A percentile compares a stretch with the other conserved stretches of the same genome.
Conservation (phyloP, 53 echinoderm and acorn worm species). For the Echinarachnius parma region DNA sequence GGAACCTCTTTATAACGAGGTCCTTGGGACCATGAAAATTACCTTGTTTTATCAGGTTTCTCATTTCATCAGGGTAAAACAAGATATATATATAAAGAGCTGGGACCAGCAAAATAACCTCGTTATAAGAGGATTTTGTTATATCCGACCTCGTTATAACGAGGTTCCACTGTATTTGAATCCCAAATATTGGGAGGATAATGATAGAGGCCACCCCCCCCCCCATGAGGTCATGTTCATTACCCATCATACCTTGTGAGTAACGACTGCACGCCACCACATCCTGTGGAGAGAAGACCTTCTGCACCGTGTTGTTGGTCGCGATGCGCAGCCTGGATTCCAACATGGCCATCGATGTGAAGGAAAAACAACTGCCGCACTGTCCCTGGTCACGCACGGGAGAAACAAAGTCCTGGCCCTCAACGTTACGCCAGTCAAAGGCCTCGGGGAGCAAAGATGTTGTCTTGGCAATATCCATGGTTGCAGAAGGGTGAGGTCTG, state of each 20-base stretch:
- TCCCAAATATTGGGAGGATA: no score
- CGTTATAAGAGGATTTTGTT: background rate
- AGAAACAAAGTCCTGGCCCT: constrained; percentile 78
- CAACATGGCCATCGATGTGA: constrained; percentile 74
- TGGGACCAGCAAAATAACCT: no score
- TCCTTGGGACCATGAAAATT: no score
- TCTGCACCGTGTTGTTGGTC: constrained; percentile 78
- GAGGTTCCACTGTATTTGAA: background rate
- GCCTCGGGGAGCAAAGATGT: constrained; percentile 58
- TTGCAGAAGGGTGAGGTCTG: constrained; percentile 61
- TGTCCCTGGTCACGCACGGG: constrained; percentile 79
- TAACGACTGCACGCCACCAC: constrained; percentile 76
- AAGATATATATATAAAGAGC: no score
- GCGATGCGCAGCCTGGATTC: constrained; percentile 78
- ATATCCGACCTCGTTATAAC: background rate
- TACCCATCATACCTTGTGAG: constrained; percentile 24
- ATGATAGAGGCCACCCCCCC: background rate
- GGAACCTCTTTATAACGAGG: no score
- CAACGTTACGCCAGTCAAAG: constrained; percentile 87
- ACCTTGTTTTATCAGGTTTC: no score
- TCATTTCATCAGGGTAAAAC: no score
- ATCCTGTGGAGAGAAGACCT: constrained; percentile 79
- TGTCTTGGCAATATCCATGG: constrained; percentile 33
- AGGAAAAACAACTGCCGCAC: constrained; percentile 93
- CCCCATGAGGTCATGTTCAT: no score